Evolutionary conservation across 1,140 invertebrate species (phyloP).

Genomic region (Nasonia longicornis): DNA sequence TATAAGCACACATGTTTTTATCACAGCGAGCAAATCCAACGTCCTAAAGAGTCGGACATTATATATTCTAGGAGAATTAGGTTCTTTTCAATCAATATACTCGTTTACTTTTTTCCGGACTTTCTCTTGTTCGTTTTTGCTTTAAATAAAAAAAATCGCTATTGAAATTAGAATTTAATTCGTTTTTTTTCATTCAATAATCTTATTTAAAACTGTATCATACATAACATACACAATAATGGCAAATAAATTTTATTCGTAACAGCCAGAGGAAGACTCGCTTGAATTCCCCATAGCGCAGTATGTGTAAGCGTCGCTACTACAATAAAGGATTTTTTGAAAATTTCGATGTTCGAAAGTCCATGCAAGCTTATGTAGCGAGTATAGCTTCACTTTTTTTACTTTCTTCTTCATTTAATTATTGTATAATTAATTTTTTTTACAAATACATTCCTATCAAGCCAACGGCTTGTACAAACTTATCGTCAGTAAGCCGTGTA

Average conservation of each 20-base stretch:
- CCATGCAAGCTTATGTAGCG: conserved; percentile 34
- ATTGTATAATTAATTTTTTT: background rate
- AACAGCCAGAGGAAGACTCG: conserved; percentile 37
- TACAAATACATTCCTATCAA: background rate
- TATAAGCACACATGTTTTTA: conserved; percentile 43
- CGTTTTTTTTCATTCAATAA: conserved; percentile 37
- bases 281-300: conserved; percentile 26
- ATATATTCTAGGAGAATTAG: conserved; percentile 34
- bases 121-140: conserved; percentile 29
- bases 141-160: conserved; percentile 34
- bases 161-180: conserved; percentile 39
- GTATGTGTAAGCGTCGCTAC: conserved; percentile 12
- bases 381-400: background rate
- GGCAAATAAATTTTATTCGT: conserved; percentile 38
- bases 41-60: conserved; percentile 11
- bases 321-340: conserved; percentile 23
- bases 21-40: conserved; percentile 41
- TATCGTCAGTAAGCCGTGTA: background rate
- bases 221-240: conserved; percentile 44
- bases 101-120: conserved; percentile 27
- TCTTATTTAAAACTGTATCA: conserved; percentile 40
- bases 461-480: background rate
- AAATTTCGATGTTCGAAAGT: conserved; percentile 37
- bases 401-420: background rate
- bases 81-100: conserved; percentile 27